Base-by-base conservation (phyloP, 2,888 invertebrate genomes). In the Margaritifera margaritifera region DNA sequence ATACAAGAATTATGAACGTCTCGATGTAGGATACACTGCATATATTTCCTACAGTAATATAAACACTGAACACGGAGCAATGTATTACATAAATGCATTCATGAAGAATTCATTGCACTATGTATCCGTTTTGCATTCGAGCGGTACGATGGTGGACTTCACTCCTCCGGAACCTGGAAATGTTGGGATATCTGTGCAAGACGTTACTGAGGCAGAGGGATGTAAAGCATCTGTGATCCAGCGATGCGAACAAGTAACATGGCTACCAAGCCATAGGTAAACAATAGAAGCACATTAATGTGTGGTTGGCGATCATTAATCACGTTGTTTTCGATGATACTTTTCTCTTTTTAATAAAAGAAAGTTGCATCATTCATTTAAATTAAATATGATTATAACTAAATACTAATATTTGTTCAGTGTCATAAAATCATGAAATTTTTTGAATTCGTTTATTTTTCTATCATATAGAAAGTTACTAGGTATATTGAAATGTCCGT, bases 151-250 rank as follows among this genome's bases (percentile, higher is more conserved):
- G 68, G 74, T 77, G 4, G 84, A 84, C 56, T 80, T 80, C 58
- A 82, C 81, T 0, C 79, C 81, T 20, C 84, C 84, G 11, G 79
- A 78, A 61, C 80, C 84, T 11, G 83, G 82, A 2, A 64, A 64
- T 27, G 58, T 82, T 5, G 74, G 70, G 3, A 74, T 75, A 27
- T 62, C 66, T 1, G 56, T 55, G 3, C 51, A 60, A 11, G 83
- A 82, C 52, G 62, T 60, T 22, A 59, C 80, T 0, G 50, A 50
- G 19, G 75, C 77, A 6, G 80, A 80, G 67, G 66, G 66, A 15
- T 83, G 83, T 60, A 71, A 63, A n/a, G 83, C 83, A 20, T 75
- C 81, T 15, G 58, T 78, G 11, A 77, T 75, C 15, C 81, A 81
- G 51, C 55, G 72, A 62, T 83, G 81, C 66, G 57, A 74, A 15